Evolutionary conservation across 2,888 invertebrate genomes (phyloP).

Genomic region (Ecliptopera silaceata): DNA sequence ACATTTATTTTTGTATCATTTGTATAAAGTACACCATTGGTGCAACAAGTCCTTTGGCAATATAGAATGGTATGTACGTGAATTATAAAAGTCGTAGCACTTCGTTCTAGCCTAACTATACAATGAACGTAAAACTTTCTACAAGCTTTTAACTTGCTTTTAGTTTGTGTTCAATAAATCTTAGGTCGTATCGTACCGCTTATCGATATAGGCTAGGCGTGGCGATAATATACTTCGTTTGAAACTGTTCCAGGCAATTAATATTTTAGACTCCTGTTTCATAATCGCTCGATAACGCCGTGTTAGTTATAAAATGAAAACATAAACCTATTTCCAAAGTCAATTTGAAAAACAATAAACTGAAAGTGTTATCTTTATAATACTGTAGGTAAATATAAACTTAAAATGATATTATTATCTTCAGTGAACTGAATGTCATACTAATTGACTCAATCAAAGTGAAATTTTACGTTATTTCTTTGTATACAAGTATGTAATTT

Average conservation of each 20-base stretch:
- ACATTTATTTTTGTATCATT: constrained; percentile 4
- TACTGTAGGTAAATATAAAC: too few relatives aligned
- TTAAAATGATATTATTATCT: too few relatives aligned
- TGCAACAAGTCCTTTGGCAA: not conserved
- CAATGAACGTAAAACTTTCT: not conserved
- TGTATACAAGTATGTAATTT: too few relatives aligned
- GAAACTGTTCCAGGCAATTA: too few relatives aligned
- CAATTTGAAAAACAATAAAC: too few relatives aligned
- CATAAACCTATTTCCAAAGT: too few relatives aligned
- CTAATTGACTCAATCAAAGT: too few relatives aligned
- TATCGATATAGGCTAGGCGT: not conserved
- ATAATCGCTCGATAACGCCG: not conserved
- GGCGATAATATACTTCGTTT: not conserved
- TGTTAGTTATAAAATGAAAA: too few relatives aligned
- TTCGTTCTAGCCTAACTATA: not conserved
- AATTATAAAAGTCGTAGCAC: not conserved
- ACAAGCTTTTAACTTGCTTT: not conserved
- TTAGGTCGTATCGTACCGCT: not conserved
- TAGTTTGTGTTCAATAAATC: not conserved
- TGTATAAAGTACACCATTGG: not conserved
- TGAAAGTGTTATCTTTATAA: too few relatives aligned
- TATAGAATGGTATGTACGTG: constrained; percentile 12
- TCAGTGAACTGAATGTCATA: too few relatives aligned
- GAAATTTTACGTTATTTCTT: too few relatives aligned
- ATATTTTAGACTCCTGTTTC: too few relatives aligned